Evolutionary conservation across 2,888 invertebrate genomes (phyloP).

Genomic region (Lochmaea capreae): DNA sequence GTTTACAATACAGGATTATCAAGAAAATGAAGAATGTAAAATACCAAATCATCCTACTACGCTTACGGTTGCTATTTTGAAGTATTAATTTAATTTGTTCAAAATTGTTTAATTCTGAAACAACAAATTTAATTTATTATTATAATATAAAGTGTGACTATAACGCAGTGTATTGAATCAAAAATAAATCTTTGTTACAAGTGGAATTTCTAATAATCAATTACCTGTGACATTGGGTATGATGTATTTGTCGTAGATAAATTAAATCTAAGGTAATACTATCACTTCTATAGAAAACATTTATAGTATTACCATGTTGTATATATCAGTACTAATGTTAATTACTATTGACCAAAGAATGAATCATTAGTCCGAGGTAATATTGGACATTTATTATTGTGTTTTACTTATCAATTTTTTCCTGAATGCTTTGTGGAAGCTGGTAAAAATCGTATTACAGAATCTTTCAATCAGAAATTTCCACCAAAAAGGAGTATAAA

Average conservation of each 20-base stretch:
- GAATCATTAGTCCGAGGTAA: too few species aligned
- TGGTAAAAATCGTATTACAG: too few species aligned
- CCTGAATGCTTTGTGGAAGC: too few species aligned
- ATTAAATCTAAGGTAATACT: neutral
- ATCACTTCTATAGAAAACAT: neutral
- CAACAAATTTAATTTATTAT: too few species aligned
- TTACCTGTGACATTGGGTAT: neutral
- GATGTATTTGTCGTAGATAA: neutral
- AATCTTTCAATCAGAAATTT: too few species aligned
- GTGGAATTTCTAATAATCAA: too few species aligned
- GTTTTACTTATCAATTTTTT: too few species aligned
- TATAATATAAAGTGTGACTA: too few species aligned
- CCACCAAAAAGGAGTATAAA: too few species aligned
- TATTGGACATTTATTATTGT: too few species aligned
- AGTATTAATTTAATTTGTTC: neutral
- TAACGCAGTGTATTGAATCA: neutral
- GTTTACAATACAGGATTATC: conserved; percentile 11
- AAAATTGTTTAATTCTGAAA: too few species aligned
- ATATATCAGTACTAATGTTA: neutral
- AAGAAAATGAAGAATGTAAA: neutral
- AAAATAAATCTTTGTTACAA: neutral
- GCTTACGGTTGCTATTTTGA: neutral
- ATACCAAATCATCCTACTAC: conserved; percentile 7
- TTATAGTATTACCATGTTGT: neutral
- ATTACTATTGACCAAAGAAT: too few species aligned